Base-by-base conservation (phyloP, 2,113 vertebrate genomes). In the Syngnathus scovelli region DNA sequence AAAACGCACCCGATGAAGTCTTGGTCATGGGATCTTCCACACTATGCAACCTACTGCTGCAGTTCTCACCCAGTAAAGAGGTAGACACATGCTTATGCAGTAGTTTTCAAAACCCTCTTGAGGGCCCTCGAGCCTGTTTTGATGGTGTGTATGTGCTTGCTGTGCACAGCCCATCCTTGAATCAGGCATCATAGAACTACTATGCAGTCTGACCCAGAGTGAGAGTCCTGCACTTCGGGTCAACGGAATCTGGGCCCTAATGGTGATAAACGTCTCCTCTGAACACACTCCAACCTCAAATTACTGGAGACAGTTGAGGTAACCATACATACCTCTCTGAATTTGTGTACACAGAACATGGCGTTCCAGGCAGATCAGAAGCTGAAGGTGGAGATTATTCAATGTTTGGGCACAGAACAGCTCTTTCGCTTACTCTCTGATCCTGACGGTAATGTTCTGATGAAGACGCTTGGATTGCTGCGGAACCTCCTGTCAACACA, bases 21-120 rank as follows among this genome's bases (percentile, higher is more conserved):
- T 89, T 99, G 39, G 89, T 99, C 69, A 98, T 98, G 93, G 97
- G 96, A 64, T 99, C 97, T 66, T 99, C 97, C 51, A 99, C 97
- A 76, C 92, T 99, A 89, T 99, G 96, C 93, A 99, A 99, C 83
- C 91, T 99, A 67, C 94, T 99, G 73, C 90, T 99, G 85, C 96
- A 98, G 90, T 99, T 99, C 88, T 99, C 97, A 43, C 97, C 97
- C 81, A 99, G 97, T 88, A 99, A 99, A 91, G 97, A 99, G 96
- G 97, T 99, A 61, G 5, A 59, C 54, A 49, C 52, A n/a, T 18
- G 46, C 16, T 7, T 21, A 8, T 6, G 5, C 27, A 33, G 27
- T 33, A 38, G 19, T 36, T 58, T 55, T 55, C 11, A 55, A 55
- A 38, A 38, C 36, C 7, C 3, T 38, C 16, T 37, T 19, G 13